phyloP scores from a whole-genome alignment of 2,888 invertebrate genomes.

The Idaea straminata region DNA sequence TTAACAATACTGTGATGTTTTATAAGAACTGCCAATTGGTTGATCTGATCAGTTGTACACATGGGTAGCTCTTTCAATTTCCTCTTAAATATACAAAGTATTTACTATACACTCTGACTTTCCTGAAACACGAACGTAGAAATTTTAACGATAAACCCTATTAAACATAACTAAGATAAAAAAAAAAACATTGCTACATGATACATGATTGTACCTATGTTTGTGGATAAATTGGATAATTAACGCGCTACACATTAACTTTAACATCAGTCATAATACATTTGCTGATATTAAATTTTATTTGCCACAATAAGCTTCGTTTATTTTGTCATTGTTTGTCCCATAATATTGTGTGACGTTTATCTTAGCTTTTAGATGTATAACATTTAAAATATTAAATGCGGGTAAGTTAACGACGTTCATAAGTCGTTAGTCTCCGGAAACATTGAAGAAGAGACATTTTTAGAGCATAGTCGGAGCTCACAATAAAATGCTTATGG shows the following conservation, averaged over 20 bases:
- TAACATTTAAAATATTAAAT: constrained; percentile 13
- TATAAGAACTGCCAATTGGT: constrained; percentile 68
- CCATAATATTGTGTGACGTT: constrained; percentile 16
- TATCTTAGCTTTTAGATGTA: constrained; percentile 23
- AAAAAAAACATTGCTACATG: constrained; percentile 14
- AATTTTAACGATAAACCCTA: constrained; percentile 6
- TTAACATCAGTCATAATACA: constrained; percentile 24
- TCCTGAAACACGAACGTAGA: constrained; percentile 19
- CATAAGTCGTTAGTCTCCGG: constrained; percentile 25
- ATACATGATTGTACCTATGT: constrained; percentile 34
- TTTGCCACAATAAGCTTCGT: constrained; percentile 26
- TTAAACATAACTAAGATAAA: neutral
- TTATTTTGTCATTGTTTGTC: constrained; percentile 23
- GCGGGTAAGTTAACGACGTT: constrained; percentile 25
- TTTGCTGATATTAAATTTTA: constrained; percentile 21
- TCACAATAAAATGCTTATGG: constrained; percentile 56
- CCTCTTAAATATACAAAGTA: constrained; percentile 33
- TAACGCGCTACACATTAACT: constrained; percentile 24
- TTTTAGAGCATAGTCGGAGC: constrained; percentile 42
- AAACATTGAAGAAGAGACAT: constrained; percentile 30
- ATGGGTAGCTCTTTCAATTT: constrained; percentile 60
- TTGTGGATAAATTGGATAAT: constrained; percentile 23
- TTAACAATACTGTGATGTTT: constrained; percentile 27
- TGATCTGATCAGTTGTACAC: constrained; percentile 41
- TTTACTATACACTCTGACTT: constrained; percentile 15